phyloP scores from a whole-genome alignment of 1,140 invertebrate genomes.

The Notospermus geniculatus region DNA sequence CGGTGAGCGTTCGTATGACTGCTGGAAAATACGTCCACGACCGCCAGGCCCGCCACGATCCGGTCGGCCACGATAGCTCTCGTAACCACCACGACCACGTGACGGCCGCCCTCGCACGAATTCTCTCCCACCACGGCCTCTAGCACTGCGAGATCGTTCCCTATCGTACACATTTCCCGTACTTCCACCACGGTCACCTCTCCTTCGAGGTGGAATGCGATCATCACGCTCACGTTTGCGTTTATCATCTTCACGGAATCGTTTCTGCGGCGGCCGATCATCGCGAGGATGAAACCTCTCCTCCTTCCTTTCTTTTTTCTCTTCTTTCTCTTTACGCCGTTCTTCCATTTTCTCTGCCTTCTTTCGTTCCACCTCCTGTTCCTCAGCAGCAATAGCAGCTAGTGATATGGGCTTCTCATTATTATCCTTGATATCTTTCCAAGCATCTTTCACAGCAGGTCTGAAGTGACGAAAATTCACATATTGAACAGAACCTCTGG shows the following conservation, averaged over 20 bases:
- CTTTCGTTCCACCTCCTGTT: slow-evolving; percentile 1
- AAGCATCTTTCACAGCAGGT: too few relatives aligned
- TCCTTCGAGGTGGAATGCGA: not conserved
- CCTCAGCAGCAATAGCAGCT: not conserved
- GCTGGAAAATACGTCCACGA: slow-evolving; percentile 20
- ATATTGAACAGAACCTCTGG: too few relatives aligned
- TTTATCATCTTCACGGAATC: slow-evolving; percentile 1
- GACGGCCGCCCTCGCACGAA: slow-evolving; percentile 38
- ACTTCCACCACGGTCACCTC: slow-evolving; percentile 23
- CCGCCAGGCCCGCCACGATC: slow-evolving; percentile 17
- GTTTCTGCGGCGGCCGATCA: slow-evolving; percentile 9
- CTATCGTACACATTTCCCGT: slow-evolving; percentile 22
- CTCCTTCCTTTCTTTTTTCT: slow-evolving; percentile 7
- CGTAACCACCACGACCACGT: slow-evolving; percentile 31
- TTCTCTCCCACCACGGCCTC: slow-evolving; percentile 43
- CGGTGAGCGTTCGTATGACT: slow-evolving; percentile 1
- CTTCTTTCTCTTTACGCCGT: slow-evolving; percentile 5
- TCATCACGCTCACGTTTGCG: not conserved
- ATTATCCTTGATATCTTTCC: too few relatives aligned
- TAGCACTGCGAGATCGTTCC: slow-evolving; percentile 32
- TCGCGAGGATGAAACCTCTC: not conserved
- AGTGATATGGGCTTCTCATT: slow-evolving; percentile 8
- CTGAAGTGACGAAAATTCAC: too few relatives aligned
- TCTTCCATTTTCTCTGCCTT: slow-evolving; percentile 1
- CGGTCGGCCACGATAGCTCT: slow-evolving; percentile 7